Conservation (phyloP, 2,888 invertebrate genomes). For the Drosophila koepferae region DNA sequence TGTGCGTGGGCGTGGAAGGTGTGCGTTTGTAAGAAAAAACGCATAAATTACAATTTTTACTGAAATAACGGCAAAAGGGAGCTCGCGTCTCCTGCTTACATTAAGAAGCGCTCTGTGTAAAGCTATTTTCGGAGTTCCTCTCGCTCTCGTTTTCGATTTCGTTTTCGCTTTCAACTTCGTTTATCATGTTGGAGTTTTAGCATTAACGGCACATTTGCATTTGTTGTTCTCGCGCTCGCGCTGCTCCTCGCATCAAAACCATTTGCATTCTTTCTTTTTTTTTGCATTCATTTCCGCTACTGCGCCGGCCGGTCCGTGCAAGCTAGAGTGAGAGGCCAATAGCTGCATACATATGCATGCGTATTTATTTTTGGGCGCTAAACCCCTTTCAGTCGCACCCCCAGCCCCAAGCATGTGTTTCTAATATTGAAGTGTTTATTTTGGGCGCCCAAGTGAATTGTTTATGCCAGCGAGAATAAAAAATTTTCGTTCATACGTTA, state of each 20-base stretch:
- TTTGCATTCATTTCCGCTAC: conserved; percentile 55
- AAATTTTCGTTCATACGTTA: not conserved
- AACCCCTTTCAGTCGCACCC: conserved; percentile 18
- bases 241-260: not conserved
- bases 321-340: conserved; percentile 1
- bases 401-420: conserved; percentile 59
- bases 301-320: conserved; percentile 15
- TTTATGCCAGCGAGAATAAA: conserved; percentile 20
- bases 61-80: conserved; percentile 10
- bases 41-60: conserved; percentile 47
- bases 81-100: conserved; percentile 49
- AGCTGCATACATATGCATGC: conserved; percentile 2
- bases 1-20: not conserved
- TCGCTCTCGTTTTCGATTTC: conserved; percentile 33
- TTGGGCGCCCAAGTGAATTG: conserved; percentile 63
- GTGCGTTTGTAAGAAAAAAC: conserved; percentile 12
- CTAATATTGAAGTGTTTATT: conserved; percentile 79
- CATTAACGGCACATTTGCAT: conserved; percentile 58
- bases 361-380: conserved; percentile 49
- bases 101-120: conserved; percentile 31
- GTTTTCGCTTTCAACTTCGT: conserved; percentile 38
- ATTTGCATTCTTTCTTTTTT: conserved; percentile 5
- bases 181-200: conserved; percentile 20
- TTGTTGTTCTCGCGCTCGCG: conserved; percentile 5
- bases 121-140: conserved; percentile 62